Evolutionary conservation across 1,140 invertebrate genomes (phyloP).

Genomic region (Anoplolepis gracilipes): DNA sequence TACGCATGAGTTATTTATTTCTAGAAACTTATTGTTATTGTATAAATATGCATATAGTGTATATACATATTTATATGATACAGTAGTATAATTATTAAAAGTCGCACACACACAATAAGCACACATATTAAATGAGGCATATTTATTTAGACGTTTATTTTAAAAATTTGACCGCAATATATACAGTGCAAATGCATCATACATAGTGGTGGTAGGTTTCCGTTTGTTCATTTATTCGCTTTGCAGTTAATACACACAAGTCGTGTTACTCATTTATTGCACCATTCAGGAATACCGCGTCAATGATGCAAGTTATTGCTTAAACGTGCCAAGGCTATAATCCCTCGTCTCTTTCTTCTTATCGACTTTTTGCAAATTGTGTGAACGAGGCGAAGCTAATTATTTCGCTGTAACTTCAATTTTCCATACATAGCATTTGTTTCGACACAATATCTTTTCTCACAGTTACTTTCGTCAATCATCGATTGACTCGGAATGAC

Average conservation of each 20-base stretch:
- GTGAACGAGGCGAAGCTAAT: conserved; percentile 12
- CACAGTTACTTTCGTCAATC: conserved; percentile 34
- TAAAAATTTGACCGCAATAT: neutral
- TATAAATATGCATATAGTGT: neutral
- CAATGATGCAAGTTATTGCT: conserved; percentile 72
- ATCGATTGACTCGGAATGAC: conserved; percentile 8
- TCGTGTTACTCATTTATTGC: conserved; percentile 5
- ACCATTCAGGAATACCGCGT: conserved; percentile 32
- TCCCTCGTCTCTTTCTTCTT: conserved; percentile 24
- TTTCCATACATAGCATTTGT: neutral
- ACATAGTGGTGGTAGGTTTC: neutral
- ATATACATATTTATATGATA: neutral
- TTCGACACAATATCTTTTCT: conserved; percentile 27
- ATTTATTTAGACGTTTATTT: conserved; percentile 13
- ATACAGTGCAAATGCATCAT: neutral
- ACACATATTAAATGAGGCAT: conserved; percentile 4
- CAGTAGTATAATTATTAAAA: neutral
- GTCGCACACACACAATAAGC: neutral
- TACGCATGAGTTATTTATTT: neutral
- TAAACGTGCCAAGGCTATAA: conserved; percentile 75
- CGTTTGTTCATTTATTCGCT: conserved; percentile 40
- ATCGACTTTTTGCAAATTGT: conserved; percentile 26
- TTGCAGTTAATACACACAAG: conserved; percentile 13
- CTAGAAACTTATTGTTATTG: neutral
- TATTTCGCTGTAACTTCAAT: conserved; percentile 22